Evolutionary conservation across 2,888 invertebrate species (phyloP).

Genomic region (Ormyrus thymus): DNA sequence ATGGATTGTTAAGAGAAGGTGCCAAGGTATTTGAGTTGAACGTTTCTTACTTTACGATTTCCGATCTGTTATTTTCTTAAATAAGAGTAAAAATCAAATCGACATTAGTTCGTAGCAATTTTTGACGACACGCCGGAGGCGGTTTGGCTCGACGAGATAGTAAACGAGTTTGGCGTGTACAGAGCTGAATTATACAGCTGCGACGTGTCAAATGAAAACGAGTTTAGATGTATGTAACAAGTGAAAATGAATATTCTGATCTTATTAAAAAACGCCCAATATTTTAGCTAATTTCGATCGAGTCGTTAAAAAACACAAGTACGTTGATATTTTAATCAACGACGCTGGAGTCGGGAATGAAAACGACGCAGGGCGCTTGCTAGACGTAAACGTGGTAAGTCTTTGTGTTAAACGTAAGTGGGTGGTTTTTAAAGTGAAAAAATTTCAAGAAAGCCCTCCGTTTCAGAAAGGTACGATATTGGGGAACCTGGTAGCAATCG

Average conservation of each 20-base stretch:
- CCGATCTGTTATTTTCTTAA: not conserved
- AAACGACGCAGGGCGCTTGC: constrained; percentile 21
- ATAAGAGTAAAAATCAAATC: not conserved
- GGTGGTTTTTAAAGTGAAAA: too few relatives aligned
- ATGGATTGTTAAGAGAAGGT: constrained; percentile 6
- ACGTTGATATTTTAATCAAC: constrained; percentile 42
- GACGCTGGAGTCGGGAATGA: constrained; percentile 42
- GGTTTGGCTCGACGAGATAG: constrained; percentile 10
- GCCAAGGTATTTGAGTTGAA: constrained; percentile 17
- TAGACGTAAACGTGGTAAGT: constrained; percentile 44
- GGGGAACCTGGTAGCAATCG: constrained; percentile 35
- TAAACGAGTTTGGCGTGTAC: constrained; percentile 4
- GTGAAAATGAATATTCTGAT: not conserved
- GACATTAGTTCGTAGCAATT: constrained; percentile 30
- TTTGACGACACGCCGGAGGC: constrained; percentile 16
- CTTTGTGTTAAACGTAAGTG: too few relatives aligned
- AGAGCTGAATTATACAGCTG: constrained; percentile 34
- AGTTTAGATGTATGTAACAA: constrained; percentile 32
- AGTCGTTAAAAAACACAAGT: constrained; percentile 30
- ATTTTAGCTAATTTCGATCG: constrained; percentile 26
- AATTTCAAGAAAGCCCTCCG: too few relatives aligned
- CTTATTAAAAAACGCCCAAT: not conserved
- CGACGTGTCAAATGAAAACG: constrained; percentile 24
- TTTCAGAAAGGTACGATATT: constrained; percentile 37
- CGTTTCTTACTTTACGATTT: not conserved